Evolutionary conservation across 2,888 invertebrate genomes (phyloP), one percentile per base, ranked within the genome.

Genomic region (Trilocha varians): DNA sequence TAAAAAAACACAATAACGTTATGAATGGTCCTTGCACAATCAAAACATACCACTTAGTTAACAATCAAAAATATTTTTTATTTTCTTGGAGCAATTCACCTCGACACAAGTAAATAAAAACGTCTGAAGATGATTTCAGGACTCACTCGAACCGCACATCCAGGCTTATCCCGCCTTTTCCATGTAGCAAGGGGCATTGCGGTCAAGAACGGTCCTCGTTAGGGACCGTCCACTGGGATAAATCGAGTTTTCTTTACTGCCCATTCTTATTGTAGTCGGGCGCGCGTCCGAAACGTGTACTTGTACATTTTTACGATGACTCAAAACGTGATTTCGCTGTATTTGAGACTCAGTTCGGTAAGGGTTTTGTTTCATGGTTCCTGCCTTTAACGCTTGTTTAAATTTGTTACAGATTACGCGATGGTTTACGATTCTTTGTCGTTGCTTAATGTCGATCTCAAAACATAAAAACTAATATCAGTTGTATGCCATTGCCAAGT

Each of bases 81-180:
- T n/a, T n/a, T n/a, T n/a, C n/a, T n/a, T n/a, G n/a, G n/a, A n/a
- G n/a, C n/a, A n/a, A n/a, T n/a, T n/a, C 25, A 25, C 8, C 6
- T 6, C 6, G 25, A 25, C 4, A 25, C 25, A 25, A 25, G 3
- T 25, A 25, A 40, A 41, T 43, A 46, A 43, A 34, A 37, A 39
- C 41, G 45, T 18, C 41, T 49, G 47, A 18, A 44, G 44, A 57
- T 53, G 49, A 63, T 61, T 65, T 63, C 61, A 52, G 57, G 59
- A 52, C 52, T 58, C 60, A 55, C 55, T 52, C 55, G 32, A 34
- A 54, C 52, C 42, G 52, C 47, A 46, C 43, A 57, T 45, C 61
- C 75, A 78, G 80, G 80, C 80, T 67, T 71, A 57, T 45, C 61
- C 75, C 79, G 79, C 80, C 80, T 67, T 71, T 79, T 78, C 60